Evolutionary conservation across 2,113 vertebrate genomes (phyloP).

Genomic region (Saguinus midas): DNA sequence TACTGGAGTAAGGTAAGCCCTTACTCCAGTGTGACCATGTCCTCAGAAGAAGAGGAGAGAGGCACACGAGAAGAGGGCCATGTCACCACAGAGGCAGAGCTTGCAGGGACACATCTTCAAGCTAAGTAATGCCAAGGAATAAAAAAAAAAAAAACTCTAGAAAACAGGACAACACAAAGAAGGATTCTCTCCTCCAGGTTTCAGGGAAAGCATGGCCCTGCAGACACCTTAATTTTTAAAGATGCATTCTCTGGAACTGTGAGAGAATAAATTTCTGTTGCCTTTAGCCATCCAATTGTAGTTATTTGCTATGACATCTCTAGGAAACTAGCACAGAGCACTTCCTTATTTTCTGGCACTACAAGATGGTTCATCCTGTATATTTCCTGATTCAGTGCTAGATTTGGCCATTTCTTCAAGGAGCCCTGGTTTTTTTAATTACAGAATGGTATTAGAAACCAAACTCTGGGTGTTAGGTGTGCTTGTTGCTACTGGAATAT

Average conservation of each 20-base stretch:
- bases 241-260: neutral
- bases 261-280: neutral
- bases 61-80: fast-evolving
- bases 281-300: neutral
- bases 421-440: neutral
- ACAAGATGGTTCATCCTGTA: neutral
- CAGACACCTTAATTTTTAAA: neutral
- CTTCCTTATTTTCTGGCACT: neutral
- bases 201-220: neutral
- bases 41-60: neutral
- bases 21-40: neutral
- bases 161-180: neutral
- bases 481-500: neutral
- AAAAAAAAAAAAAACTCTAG: neutral
- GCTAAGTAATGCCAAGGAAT: neutral
- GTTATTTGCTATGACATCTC: neutral
- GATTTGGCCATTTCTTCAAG: neutral
- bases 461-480: neutral
- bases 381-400: neutral
- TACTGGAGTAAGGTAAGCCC: neutral
- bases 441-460: neutral
- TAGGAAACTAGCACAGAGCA: neutral
- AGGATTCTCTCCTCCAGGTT: neutral
- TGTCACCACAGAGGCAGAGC: neutral
- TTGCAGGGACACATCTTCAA: neutral